A percentile compares a stretch with the other conserved stretches of the same genome.
These are phyloP conservation scores for Alsophila aescularia DNA, from an alignment of 2,888 invertebrate genomes.

Conservation along the genomic window DNA sequence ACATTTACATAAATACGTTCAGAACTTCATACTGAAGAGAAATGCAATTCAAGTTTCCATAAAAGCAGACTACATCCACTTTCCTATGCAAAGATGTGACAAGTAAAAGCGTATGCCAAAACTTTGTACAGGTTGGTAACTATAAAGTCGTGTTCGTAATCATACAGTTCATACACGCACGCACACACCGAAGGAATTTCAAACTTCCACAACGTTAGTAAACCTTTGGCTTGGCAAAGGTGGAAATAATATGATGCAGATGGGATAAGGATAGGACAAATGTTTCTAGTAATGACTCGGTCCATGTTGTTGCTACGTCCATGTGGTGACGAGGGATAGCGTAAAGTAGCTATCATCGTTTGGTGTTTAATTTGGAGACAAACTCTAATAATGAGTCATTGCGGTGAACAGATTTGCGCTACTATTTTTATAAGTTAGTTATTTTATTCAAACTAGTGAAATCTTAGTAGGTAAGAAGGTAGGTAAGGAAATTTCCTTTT, in stretches of 20 bases:
- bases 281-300: too few species aligned
- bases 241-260: not conserved
- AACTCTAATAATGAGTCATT: too few species aligned
- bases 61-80: slow-evolving; percentile 16
- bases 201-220: slow-evolving; percentile 33
- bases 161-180: slow-evolving; percentile 20
- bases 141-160: slow-evolving; percentile 24
- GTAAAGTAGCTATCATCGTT: too few species aligned
- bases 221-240: slow-evolving; percentile 28
- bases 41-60: slow-evolving; percentile 22
- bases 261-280: not conserved
- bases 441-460: too few species aligned
- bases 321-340: too few species aligned
- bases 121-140: slow-evolving; percentile 30
- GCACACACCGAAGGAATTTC: slow-evolving; percentile 28
- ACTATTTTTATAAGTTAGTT: too few species aligned
- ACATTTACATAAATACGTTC: slow-evolving; percentile 10
- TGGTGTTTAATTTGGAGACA: too few species aligned
- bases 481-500: too few species aligned
- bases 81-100: slow-evolving; percentile 30
- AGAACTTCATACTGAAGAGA: slow-evolving; percentile 13
- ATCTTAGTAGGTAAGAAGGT: too few species aligned
- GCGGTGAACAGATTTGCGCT: too few species aligned
- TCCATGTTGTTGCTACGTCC: too few species aligned
- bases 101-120: slow-evolving; percentile 31